These are phyloP conservation scores for Scortum barcoo DNA, from an alignment of 2,113 vertebrate species.

Conservation along the genomic window DNA sequence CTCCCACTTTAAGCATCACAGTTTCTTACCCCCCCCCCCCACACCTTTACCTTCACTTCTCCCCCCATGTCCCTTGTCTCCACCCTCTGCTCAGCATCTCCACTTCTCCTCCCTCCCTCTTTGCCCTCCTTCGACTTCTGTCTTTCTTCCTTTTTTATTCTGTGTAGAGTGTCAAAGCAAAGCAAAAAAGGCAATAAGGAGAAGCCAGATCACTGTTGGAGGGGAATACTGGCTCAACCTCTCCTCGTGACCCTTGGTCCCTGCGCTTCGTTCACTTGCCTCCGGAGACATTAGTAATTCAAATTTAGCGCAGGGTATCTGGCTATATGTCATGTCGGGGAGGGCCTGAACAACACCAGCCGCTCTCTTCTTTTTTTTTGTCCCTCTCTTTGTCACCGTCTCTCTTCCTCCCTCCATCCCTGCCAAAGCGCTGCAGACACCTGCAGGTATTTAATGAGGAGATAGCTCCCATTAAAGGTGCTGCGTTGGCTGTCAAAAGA, in stretches of 20 bases:
- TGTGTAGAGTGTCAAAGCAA: conserved; percentile 50
- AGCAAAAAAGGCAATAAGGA: conserved; percentile 30
- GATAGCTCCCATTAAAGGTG: conserved; percentile 80
- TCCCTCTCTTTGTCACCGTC: conserved; percentile 24
- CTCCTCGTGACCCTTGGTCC: conserved; percentile 60
- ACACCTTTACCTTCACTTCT: conserved; percentile 38
- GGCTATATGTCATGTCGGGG: conserved; percentile 67
- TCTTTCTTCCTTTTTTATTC: conserved; percentile 30
- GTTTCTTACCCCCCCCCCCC: conserved; percentile 34
- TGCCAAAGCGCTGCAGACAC: conserved; percentile 60
- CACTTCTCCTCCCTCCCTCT: conserved; percentile 11
- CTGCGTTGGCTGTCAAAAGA: conserved; percentile 70
- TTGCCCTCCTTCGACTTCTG: conserved; percentile 28
- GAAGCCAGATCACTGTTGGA: conserved; percentile 51
- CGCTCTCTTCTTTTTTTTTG: conserved; percentile 9
- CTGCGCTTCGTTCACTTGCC: conserved; percentile 33
- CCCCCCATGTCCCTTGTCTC: conserved; percentile 7
- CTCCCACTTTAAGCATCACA: conserved; percentile 63
- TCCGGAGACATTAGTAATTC: conserved; percentile 71
- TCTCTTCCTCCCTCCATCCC: conserved; percentile 29
- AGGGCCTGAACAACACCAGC: conserved; percentile 54
- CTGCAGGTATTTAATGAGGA: conserved; percentile 82
- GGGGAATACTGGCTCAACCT: conserved; percentile 36
- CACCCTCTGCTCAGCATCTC: conserved; percentile 11
- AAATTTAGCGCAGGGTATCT: conserved; percentile 59